phyloP scores from a whole-genome alignment of 2,113 vertebrate species.

The Actinemys pallida region DNA sequence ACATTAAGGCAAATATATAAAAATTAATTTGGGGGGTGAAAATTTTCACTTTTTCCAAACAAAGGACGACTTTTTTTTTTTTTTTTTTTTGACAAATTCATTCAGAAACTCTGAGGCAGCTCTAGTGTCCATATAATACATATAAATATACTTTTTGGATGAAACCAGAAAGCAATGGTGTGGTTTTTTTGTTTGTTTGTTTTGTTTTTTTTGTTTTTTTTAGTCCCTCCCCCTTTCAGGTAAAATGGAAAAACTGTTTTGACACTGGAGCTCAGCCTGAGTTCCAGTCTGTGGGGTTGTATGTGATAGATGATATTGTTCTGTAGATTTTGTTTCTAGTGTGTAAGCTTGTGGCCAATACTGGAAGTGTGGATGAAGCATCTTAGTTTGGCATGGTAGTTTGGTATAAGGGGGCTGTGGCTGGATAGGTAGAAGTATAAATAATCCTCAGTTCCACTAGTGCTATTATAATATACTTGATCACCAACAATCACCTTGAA shows the following conservation, averaged over 20 bases:
- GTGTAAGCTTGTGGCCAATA: background rate
- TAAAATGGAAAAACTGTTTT: background rate
- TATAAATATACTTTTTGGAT: background rate
- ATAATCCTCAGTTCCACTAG: too few species aligned
- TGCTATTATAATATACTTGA: too few species aligned
- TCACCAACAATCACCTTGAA: too few species aligned
- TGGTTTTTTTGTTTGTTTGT: too few species aligned
- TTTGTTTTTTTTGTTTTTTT: too few species aligned
- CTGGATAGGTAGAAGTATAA: background rate
- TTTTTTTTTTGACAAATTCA: too few species aligned
- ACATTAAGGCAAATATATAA: background rate
- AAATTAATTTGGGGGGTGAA: background rate
- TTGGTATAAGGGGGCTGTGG: background rate
- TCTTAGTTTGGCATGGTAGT: background rate
- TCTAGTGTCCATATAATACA: background rate
- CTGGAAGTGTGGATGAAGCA: background rate
- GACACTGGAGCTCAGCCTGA: background rate
- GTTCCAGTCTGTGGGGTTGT: background rate
- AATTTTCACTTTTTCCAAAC: background rate
- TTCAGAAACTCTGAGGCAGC: too few species aligned
- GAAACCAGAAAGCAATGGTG: background rate
- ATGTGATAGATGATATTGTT: background rate
- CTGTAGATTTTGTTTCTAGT: background rate
- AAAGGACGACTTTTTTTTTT: background rate
- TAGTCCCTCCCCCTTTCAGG: background rate